Base-by-base conservation (phyloP, 2,888 invertebrate species). In the Tetragonula carbonaria region DNA sequence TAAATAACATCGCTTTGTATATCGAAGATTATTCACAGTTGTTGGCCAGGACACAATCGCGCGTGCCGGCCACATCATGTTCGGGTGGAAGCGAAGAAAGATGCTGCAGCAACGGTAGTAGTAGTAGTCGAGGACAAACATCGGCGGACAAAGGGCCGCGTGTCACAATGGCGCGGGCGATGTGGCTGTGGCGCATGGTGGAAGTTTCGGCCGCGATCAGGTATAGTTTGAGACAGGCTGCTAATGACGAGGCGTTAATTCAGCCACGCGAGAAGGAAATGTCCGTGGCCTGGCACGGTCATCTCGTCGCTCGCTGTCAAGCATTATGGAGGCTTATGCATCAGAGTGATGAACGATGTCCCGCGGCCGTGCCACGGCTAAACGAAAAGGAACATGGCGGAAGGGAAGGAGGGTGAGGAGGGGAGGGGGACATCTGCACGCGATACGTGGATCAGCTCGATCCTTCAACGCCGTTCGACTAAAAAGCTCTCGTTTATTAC, bases 301-400 rank as follows among this genome's bases (percentile, higher is more conserved):
- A 87, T 86, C 86, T 87, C 86, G 86, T 86, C 82, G 90, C 78
- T 85, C 75, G 82, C 88, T 85, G 90, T 92, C 89, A 87, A 87
- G 87, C 86, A 80, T 91, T 89, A 90, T 90, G 91, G 91, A 88
- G 87, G 91, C 89, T 89, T 90, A 92, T 92, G 91, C 90, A 92
- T 92, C 91, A 92, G 87, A 86, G 90, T 92, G 92, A 92, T 92
- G 91, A 92, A 92, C 89, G 92, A 92, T 91, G 92, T 91, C 90
- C 88, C 89, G 92, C 88, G 91, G 91, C 87, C 86, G 70, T 62
- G 82, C 62, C 86, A 71, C 82, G 86, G 63, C 4, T 77, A 89
- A 91, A 92, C 88, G 88, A 89, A 89, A 88, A 89, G 87, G 81
- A 75, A 77, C 73, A 77, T 72, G 85, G 28, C 28, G 28, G 50